Percentiles rank a stretch among this genome's conserved stretches.
These are phyloP conservation scores for Myotis planiceps DNA, from an alignment of 2,797 vertebrate species.

Conservation along the genomic window DNA sequence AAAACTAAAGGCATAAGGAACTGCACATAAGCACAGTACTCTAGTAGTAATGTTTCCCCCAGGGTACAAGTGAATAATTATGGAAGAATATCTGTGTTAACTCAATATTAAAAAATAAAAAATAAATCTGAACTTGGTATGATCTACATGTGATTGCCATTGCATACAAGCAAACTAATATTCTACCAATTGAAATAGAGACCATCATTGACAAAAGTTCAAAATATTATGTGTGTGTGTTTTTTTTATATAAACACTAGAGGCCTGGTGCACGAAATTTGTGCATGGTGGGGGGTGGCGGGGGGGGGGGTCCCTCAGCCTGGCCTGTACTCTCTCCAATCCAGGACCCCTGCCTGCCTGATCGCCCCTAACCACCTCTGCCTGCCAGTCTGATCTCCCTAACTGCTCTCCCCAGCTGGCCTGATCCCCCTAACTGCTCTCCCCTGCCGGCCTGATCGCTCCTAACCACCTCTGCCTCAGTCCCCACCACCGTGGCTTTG, in stretches of 20 bases:
- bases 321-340: too few relatives aligned
- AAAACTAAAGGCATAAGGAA: background rate
- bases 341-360: too few relatives aligned
- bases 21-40: background rate
- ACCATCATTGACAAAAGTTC: background rate
- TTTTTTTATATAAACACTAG: background rate
- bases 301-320: too few relatives aligned
- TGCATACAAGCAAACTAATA: background rate
- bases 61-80: background rate
- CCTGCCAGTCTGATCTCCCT: too few relatives aligned
- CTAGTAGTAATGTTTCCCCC: background rate
- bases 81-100: background rate
- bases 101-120: background rate
- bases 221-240: background rate
- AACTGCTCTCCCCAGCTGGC: too few relatives aligned
- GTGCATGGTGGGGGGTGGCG: too few relatives aligned
- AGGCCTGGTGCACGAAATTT: too few relatives aligned
- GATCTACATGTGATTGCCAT: background rate
- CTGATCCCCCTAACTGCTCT: too few relatives aligned
- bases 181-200: background rate
- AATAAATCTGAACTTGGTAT: background rate
- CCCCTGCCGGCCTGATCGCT: too few relatives aligned
- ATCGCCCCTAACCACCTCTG: too few relatives aligned
- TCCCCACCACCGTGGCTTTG: too few relatives aligned
- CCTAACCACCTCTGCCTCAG: too few relatives aligned